Evolutionary conservation across 2,888 invertebrate species (phyloP), one percentile per base, ranked within the genome.

Genomic region (Drosophila fulvimacula): DNA sequence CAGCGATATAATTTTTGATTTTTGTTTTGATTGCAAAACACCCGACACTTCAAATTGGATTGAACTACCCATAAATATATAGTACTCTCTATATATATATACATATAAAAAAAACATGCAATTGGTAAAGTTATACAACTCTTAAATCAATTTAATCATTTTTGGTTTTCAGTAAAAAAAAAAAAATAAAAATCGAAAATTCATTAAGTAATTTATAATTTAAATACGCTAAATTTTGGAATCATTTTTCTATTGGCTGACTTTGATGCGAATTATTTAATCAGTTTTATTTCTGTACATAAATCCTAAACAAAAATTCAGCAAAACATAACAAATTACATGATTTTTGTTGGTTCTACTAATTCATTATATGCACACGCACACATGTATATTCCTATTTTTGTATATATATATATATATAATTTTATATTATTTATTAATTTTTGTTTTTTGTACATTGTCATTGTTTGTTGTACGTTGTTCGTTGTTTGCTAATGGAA

Each of bases 61-160:
- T 44, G 76, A 55, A 62, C 57, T 21, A 21, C 61, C 72, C 32
- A 53, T 27, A 57, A 21, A 63, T 56, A 65, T 59, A 46, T 34
- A 48, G 38, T 39, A 55, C 24, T 51, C 51, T 51, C 55, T 55
- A 56, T 32, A 75, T 56, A 58, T 38, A 62, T 30, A 15, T 39
- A 64, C 21, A 32, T 49, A 1, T 21, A 51, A 51, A 34, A 5
- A 21, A 21, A 63, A 81, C 63, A 83, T 69, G 79, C 72, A 81
- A 83, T 83, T 83, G 83, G 83, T 83, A 83, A 82, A 63, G 87
- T 79, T 86, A 69, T 64, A 69, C 49, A 34, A 66, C 41, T 56
- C 55, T 76, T 58, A 72, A 76, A 48, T 46, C 36, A 57, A 61
- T 46, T n/a, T 44, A n/a, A 13, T 58, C 58, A 38, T 44, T 62